Conservation (phyloP, 2,113 vertebrate species). For the Zosterops lateralis region DNA sequence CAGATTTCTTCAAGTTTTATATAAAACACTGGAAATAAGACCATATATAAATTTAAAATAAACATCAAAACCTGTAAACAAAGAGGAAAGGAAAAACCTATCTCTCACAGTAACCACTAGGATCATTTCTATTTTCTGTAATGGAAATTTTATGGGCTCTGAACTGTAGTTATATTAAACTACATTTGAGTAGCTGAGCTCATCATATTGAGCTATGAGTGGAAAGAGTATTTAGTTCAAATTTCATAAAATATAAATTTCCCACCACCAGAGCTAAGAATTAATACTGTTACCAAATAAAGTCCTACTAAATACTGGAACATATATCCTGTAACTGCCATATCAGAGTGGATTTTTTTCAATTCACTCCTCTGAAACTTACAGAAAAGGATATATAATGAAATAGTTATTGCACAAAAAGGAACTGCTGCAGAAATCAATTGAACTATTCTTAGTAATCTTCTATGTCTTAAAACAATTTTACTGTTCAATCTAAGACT, state of each 20-base stretch:
- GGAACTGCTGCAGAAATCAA: neutral
- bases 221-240: neutral
- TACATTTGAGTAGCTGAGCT: too few species aligned
- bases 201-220: neutral
- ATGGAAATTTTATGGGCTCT: neutral
- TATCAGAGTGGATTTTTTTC: neutral
- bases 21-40: neutral
- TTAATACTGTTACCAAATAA: neutral
- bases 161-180: neutral
- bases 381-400: neutral
- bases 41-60: neutral
- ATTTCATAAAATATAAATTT: neutral
- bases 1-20: neutral
- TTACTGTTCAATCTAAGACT: neutral
- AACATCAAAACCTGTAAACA: neutral
- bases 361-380: neutral
- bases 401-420: neutral
- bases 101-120: neutral
- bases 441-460: neutral
- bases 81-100: neutral
- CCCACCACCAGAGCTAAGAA: neutral
- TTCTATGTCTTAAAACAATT: neutral
- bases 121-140: neutral
- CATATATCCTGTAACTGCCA: neutral
- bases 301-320: neutral